Base-by-base conservation (phyloP, 2,888 invertebrate species). In the Agrotis puta region DNA sequence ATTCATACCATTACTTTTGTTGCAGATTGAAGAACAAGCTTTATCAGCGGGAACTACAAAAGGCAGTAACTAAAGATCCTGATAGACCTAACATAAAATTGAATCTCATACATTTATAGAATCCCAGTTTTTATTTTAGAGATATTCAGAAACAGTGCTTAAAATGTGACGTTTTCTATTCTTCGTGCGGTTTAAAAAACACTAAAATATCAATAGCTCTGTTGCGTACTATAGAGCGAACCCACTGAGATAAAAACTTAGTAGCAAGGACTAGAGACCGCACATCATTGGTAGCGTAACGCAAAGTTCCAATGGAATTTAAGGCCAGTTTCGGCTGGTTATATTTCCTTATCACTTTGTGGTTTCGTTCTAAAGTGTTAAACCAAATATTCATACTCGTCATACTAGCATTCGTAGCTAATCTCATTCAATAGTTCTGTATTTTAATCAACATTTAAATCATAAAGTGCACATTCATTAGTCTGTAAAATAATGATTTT, bases 401-500 rank as follows among this genome's bases (percentile, higher is more conserved):
- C 22, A 27, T 5, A n/a, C 24, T 66, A 62, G 2, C 53, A 50
- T 20, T 51, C n/a, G 3, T 54, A 39, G 45, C 7, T 24, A 59
- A 22, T 2, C 16, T 53, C 4, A 45, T 16, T 47, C 39, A 18
- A 20, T 48, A 50, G 16, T 61, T 57, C 39, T 22, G 53, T 39
- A 47, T 64, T 27, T 47, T 47, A 58, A 43, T 54, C 39, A 63
- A 63, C 13, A 43, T 63, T 58, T n/a, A 24, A 65, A 45, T 69
- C 20, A 64, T 39, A 9, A 27, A n/a, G 11, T 27, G 57, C 61
- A 58, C 64, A 54, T 64, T 48, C 33, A 59, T 62, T 65, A 68
- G 20, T 54, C 48, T 22, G n/a, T 66, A 50, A 73, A 57, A 63
- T 45, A 43, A 56, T 85, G 84, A 85, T 80, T 85, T 85, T 84